Evolutionary conservation across 37 sponge, comb jelly and placozoan species (phyloP).

Genomic region (Beroe ovata): DNA sequence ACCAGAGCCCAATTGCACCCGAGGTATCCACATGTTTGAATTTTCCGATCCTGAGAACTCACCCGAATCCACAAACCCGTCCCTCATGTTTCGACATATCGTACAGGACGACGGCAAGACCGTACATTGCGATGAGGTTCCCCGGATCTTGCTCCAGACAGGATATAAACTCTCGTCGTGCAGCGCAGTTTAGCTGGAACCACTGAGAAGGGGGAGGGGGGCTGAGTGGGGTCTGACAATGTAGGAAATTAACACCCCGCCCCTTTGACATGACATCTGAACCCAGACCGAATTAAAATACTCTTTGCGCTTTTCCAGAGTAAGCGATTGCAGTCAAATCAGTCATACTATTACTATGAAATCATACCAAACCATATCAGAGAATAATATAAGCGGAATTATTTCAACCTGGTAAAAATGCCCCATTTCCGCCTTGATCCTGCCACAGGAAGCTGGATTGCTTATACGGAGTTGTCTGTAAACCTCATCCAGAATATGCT

Average conservation of each 20-base stretch:
- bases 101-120: slow-evolving; percentile 32
- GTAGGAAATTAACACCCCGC: too few relatives aligned
- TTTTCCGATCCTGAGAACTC: too few relatives aligned
- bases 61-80: slow-evolving; percentile 10
- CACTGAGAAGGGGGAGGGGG: too few relatives aligned
- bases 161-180: not conserved
- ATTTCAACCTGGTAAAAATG: slow-evolving; percentile 18
- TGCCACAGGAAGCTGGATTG: not conserved
- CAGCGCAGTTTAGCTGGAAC: slow-evolving; percentile 40
- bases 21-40: too few relatives aligned
- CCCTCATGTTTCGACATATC: slow-evolving; percentile 58
- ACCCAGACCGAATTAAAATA: too few relatives aligned
- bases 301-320: too few relatives aligned
- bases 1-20: too few relatives aligned
- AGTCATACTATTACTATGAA: too few relatives aligned
- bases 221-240: too few relatives aligned
- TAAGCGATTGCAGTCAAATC: too few relatives aligned
- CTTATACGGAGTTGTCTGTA: not conserved
- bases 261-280: too few relatives aligned
- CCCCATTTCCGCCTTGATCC: slow-evolving; percentile 17
- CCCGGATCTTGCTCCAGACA: slow-evolving; percentile 4
- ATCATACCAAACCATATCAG: too few relatives aligned
- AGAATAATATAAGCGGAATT: not conserved
- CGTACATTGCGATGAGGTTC: not conserved
- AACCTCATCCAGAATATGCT: not conserved